Evolutionary conservation across 2,113 vertebrate species (phyloP).

Genomic region (Polypterus bichir): DNA sequence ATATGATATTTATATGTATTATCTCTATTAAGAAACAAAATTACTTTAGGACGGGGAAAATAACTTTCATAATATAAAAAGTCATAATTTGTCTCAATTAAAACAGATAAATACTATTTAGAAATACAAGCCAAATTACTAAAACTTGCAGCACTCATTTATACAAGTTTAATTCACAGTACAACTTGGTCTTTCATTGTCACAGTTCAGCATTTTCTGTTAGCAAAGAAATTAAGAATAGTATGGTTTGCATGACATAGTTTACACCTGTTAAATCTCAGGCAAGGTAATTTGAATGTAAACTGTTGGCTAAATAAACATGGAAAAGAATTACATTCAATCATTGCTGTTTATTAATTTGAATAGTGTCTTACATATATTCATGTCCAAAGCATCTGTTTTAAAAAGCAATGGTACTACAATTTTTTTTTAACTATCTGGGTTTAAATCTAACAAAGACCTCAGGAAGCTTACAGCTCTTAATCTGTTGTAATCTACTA

Average conservation of each 20-base stretch:
- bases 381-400: conserved; percentile 31
- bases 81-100: no score
- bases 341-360: conserved; percentile 28
- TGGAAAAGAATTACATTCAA: conserved; percentile 23
- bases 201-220: no score
- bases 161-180: no score
- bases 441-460: conserved; percentile 52
- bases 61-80: no score
- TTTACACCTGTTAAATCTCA: conserved; percentile 32
- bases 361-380: conserved; percentile 30
- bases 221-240: conserved; percentile 10
- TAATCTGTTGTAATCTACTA: conserved; percentile 52
- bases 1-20: no score
- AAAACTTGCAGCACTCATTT: no score
- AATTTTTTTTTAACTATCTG: conserved; percentile 30
- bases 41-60: no score
- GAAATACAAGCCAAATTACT: no score
- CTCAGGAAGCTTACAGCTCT: conserved; percentile 44
- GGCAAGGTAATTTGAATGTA: conserved; percentile 37
- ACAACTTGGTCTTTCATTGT: no score
- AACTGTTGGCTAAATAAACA: conserved; percentile 34
- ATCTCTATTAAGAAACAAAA: no score
- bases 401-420: conserved; percentile 3
- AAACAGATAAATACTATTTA: no score
- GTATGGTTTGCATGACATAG: conserved; percentile 12